These are phyloP conservation scores for Phorcus lineatus DNA, from an alignment of 2,888 invertebrate genomes.

Conservation along the genomic window DNA sequence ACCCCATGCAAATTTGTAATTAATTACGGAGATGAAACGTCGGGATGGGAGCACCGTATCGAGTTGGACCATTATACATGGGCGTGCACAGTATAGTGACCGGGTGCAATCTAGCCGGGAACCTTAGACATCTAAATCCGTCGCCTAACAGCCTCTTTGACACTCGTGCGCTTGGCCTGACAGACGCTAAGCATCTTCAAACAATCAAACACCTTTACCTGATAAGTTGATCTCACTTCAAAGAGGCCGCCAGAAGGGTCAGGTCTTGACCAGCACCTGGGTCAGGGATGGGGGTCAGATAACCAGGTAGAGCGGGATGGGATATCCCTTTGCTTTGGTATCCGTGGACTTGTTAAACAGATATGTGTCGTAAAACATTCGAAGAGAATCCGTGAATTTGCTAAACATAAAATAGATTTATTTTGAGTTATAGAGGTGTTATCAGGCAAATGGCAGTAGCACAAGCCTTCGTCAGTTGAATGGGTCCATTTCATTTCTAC, in stretches of 20 bases:
- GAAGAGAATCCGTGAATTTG: too few relatives aligned
- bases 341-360: too few relatives aligned
- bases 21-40: background rate
- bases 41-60: background rate
- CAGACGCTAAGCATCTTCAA: background rate
- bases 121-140: background rate
- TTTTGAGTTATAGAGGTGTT: too few relatives aligned
- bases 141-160: background rate
- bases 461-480: too few relatives aligned
- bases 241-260: background rate
- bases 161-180: background rate
- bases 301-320: background rate
- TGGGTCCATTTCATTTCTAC: too few relatives aligned
- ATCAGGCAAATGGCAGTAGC: too few relatives aligned
- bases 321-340: too few relatives aligned
- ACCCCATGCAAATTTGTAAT: background rate
- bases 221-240: background rate
- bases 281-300: background rate
- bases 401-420: too few relatives aligned
- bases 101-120: background rate
- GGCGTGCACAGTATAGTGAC: background rate
- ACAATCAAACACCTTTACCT: constrained; percentile 5
- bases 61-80: background rate
- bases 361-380: too few relatives aligned
- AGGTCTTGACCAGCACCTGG: background rate